Evolutionary conservation across 1,140 invertebrate genomes (phyloP), one percentile per base, ranked within the genome.

Genomic region (Zaprionus africanus): DNA sequence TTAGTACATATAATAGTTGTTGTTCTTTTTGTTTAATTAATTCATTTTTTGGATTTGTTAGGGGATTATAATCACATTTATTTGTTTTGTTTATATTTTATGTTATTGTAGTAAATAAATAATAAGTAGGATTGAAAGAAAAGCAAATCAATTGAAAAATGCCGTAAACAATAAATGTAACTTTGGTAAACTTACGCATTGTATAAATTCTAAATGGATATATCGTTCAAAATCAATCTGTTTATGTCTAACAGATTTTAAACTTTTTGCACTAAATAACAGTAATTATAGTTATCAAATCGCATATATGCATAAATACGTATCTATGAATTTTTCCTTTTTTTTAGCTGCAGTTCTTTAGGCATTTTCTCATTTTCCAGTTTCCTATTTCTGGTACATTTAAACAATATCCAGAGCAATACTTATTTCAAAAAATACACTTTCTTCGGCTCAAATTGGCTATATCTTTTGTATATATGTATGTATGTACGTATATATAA

Each of bases 131-230:
- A 78, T 69, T 79, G 70, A 76, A 80, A 46, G 31, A 34, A 46
- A 60, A 69, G 79, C 63, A 72, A 65, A 76, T 66, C 53, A 59
- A 73, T 38, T 78, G 73, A 66, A 74, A 82, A 82, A 80, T 79
- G 80, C 72, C 61, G 82, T 79, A 76, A 78, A 56, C 62, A 69
- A 78, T 73, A 80, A 74, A 76, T 88, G 84, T 88, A 88, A 90
- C 84, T 88, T 88, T 88, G 84, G 84, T 88, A 83, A 71, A 71
- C 85, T 88, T 88, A 90, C 78, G 74, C 85, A 81, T 71, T 80
- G 78, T 88, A 87, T 86, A 86, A 88, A 87, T 87, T 87, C 83
- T 88, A 86, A 69, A 76, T 79, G 22, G 22, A 71, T 72, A 17
- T 65, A 57, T 57, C 54, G 46, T 11, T 53, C 76, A 51, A 26